phyloP scores from a whole-genome alignment of 2,797 vertebrate genomes.

The Sorex maritimensis region DNA sequence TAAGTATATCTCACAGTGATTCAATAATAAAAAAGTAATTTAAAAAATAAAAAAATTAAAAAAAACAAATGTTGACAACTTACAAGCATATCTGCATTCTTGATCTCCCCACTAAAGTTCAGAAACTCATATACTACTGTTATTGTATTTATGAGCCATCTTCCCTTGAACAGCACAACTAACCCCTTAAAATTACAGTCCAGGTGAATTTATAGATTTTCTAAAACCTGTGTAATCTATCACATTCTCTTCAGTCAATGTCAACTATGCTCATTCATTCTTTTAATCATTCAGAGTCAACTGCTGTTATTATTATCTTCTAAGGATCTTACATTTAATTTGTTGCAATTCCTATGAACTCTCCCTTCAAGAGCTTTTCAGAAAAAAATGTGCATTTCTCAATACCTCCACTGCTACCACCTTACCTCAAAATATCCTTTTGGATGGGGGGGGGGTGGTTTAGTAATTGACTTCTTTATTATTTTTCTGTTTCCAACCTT shows the following conservation, averaged over 20 bases:
- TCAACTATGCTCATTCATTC: background rate
- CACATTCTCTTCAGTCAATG: background rate
- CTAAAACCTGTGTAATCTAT: background rate
- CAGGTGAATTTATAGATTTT: background rate
- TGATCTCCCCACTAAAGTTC: background rate
- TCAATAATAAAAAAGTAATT: no score
- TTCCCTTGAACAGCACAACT: background rate
- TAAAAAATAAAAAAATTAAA: no score
- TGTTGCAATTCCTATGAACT: no score
- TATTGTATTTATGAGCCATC: background rate
- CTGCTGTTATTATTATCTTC: no score
- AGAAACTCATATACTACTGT: background rate
- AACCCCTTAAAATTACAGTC: background rate
- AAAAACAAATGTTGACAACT: background rate
- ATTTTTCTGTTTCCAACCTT: background rate
- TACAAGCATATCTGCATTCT: background rate
- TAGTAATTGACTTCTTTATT: background rate
- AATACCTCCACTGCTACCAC: background rate
- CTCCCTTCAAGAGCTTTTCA: background rate
- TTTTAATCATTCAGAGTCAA: background rate
- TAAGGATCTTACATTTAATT: no score
- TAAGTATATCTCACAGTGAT: no score
- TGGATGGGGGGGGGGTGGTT: background rate
- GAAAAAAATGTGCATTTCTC: conserved; percentile 2
- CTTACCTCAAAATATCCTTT: background rate